These are phyloP conservation scores for Anastrepha ludens DNA, from an alignment of 1,140 invertebrate species.

Conservation along the genomic window DNA sequence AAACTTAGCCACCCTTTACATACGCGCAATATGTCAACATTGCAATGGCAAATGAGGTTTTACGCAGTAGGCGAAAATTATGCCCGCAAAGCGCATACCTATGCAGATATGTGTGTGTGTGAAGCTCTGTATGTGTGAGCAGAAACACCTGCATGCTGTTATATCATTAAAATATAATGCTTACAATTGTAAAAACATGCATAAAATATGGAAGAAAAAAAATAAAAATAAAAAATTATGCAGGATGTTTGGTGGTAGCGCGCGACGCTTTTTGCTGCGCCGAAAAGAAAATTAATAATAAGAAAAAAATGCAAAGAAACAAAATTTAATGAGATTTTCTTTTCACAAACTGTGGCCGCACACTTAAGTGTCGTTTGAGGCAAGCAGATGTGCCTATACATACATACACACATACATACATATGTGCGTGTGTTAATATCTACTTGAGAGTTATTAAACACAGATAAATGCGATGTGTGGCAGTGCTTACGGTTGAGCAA, in stretches of 20 bases:
- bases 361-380: neutral
- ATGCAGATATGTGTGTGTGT: neutral
- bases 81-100: neutral
- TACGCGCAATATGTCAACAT: neutral
- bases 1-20: neutral
- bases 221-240: neutral
- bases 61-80: neutral
- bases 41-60: constrained; percentile 6
- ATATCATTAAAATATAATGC: neutral
- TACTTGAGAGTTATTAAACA: too few relatives aligned
- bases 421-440: neutral
- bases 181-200: neutral
- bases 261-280: neutral
- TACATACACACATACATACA: neutral
- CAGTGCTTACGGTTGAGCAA: too few relatives aligned
- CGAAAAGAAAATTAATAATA: neutral
- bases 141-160: neutral
- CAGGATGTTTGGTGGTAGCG: neutral
- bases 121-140: neutral
- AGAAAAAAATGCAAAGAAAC: neutral
- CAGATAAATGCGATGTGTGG: too few relatives aligned
- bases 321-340: constrained; percentile 45
- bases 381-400: neutral
- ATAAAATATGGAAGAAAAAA: neutral
- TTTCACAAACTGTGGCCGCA: neutral